Conservation (phyloP, 2,113 vertebrate genomes). For the Phasianus colchicus region DNA sequence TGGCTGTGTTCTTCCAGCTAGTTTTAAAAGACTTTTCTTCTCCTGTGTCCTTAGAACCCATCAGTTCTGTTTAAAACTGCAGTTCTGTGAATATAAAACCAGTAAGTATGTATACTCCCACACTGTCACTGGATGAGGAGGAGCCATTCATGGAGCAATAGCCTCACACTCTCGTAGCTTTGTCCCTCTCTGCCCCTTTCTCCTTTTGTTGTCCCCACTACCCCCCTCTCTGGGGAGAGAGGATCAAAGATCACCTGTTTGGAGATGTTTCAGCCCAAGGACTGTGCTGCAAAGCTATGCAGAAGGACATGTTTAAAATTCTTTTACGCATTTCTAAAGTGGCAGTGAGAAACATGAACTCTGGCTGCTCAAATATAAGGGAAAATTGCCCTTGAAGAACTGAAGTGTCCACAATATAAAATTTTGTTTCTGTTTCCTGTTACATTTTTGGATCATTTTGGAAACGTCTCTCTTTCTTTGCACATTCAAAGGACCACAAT, state of each 20-base stretch:
- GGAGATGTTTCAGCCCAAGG: not conserved
- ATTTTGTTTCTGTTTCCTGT: not conserved
- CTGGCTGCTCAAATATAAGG: conserved; percentile 8
- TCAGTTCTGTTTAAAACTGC: not conserved
- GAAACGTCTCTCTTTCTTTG: not conserved
- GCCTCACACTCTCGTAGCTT: rapidly evolving
- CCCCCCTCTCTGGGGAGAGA: not conserved
- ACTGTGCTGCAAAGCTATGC: not conserved
- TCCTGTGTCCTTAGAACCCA: not conserved
- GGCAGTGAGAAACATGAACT: not conserved
- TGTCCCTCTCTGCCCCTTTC: not conserved
- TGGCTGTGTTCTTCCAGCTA: not conserved
- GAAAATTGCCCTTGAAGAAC: not conserved
- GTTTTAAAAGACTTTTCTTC: not conserved
- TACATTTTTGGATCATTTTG: not conserved
- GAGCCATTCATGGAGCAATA: not conserved
- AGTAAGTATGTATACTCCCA: not conserved
- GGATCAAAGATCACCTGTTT: not conserved
- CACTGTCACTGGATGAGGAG: not conserved
- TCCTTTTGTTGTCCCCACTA: not conserved
- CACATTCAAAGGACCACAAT: not conserved
- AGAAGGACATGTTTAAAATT: not conserved
- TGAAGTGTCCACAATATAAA: not conserved
- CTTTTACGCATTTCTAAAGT: not conserved
- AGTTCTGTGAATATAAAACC: not conserved